Base-by-base conservation (phyloP, 2,113 vertebrate genomes). In the Butorides virescens region DNA sequence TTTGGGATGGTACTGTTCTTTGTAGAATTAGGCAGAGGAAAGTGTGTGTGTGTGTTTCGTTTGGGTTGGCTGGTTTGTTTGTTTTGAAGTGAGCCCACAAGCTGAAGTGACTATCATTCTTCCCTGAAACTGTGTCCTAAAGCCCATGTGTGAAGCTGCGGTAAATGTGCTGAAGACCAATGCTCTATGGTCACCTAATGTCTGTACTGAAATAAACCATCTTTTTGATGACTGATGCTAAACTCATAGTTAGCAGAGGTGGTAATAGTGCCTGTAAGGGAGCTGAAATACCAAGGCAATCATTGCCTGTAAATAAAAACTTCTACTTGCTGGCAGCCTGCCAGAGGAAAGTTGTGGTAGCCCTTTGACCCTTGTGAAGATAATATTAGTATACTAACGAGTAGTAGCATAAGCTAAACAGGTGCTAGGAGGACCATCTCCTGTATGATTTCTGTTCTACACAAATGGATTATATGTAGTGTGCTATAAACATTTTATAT, bases 381-480 rank as follows among this genome's bases (percentile, higher is more conserved):
- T 47, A 19, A 9, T 19, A 42, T 4, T 46, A 20, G 7, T n/a
- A 19, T n/a, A 30, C 19, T 66, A 36, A 39, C 11, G 34, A 36
- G 27, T 11, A 39, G n/a, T 5, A 53, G 15, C 10, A 27, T 39
- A 53, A 66, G 26, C 39, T 22, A 15, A 52, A 25, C 11, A n/a
- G 5, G 10, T 37, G 34, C 22, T 50, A 39, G 16, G 10, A 61
- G 61, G 5, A 22, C 8, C 2, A 15, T 37, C 10, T 55, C 36
- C 8, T 21, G 9, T 10, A 9, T 27, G 8, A 13, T 36, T 71
- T 85, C 37, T 2, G 4, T 66, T 66, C 27, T 53, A 15, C 15
- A 5, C 32, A 78, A 70, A 1, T 0, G 7, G 17, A 29, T 55
- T 37, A 2, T 20, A 5, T 9, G 0, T 11, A 7, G 17, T 61